These are phyloP conservation scores for Orycteropus afer DNA, from an alignment of 2,113 vertebrate genomes.

Conservation along the genomic window DNA sequence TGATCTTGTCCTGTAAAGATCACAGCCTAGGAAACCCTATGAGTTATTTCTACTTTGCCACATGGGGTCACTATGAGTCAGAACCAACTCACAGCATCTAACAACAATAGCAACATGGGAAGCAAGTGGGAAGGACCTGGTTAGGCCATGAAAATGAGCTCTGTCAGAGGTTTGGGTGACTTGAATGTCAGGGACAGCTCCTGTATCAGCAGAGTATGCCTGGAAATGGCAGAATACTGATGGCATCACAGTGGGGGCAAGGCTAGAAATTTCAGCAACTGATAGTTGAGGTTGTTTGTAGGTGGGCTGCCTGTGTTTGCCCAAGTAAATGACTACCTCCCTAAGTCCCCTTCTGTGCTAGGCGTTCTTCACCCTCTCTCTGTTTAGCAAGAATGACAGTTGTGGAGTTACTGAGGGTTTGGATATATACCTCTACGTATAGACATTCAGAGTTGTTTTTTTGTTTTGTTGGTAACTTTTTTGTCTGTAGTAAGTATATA, in stretches of 20 bases:
- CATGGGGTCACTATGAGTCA: not conserved
- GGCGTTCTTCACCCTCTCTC: not conserved
- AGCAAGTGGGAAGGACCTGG: not conserved
- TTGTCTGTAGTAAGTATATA: not conserved
- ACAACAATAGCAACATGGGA: not conserved
- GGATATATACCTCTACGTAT: not conserved
- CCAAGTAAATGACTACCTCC: not conserved
- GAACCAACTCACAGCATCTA: not conserved
- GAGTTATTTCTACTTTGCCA: not conserved
- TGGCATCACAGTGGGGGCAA: not conserved
- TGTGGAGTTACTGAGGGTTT: fast-evolving
- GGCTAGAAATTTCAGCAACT: not conserved
- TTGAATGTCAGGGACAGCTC: not conserved
- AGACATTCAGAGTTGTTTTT: not conserved
- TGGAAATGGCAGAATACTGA: fast-evolving
- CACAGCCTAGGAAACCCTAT: not conserved
- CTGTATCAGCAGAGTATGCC: too few species aligned
- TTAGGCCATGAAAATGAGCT: not conserved
- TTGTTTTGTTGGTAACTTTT: not conserved
- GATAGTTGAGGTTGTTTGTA: fast-evolving
- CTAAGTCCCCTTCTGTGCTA: too few species aligned
- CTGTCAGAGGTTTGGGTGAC: not conserved
- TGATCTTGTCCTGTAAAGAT: not conserved
- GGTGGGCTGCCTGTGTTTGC: too few species aligned
- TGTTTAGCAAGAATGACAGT: not conserved